Base-by-base conservation (phyloP, 2,888 invertebrate species). In the Leptopilina myrica region DNA sequence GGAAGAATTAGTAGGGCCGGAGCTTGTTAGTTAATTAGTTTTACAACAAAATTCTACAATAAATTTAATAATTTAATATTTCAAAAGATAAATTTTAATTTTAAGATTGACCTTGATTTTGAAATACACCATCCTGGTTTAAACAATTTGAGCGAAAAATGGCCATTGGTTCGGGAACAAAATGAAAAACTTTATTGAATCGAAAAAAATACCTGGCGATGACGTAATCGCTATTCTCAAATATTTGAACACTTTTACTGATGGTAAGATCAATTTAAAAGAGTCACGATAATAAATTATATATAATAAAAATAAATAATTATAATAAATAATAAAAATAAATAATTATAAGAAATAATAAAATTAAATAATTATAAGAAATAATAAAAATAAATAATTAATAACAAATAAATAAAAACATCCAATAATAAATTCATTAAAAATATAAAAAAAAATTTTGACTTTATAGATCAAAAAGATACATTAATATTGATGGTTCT, bases 161-260 rank as follows among this genome's bases (percentile, higher is more conserved):
- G 59, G 59, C 59, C 8, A 7, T 15, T 59, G 0, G n/a, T 59
- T 59, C 59, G 15, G 5, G 59, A 59, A 15, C n/a, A n/a, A 59
- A 59, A 15, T 33, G 33, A 33, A 33, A 33, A 33, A 33, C 33
- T 33, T 33, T 33, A 33, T 33, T 33, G 1, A 33, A n/a, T 59
- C n/a, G 15, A 59, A 59, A 59, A 33, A 59, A 59, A 59, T 59
- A 59, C 59, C 59, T 59, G 59, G 59, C n/a, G 59, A 59, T 15
- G 59, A 59, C 7, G 20, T 15, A 59, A 59, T 20, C 0, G 8
- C 20, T 15, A 59, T 59, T 59, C n/a, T 59, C 8, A 15, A 20
- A 59, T 6, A 59, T 59, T n/a, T 59, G n/a, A 15, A 59, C 59
- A 59, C n/a, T 59, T 59, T 59, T 15, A 4, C 59, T 15, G 59